Conservation (phyloP, 2,888 invertebrate species). For the Phaonia tiefii region DNA sequence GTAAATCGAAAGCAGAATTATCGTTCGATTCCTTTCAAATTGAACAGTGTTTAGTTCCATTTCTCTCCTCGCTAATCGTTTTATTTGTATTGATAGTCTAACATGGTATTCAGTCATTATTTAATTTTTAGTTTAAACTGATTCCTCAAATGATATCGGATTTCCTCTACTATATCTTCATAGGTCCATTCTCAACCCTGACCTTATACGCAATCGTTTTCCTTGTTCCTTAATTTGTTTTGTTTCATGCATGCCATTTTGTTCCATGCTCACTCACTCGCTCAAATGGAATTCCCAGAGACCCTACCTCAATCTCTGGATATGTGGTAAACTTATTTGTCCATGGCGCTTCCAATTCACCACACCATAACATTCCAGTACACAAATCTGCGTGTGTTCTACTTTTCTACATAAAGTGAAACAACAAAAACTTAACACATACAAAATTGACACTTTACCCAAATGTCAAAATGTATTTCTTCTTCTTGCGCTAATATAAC, state of each 20-base stretch:
- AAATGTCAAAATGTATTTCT: conserved; percentile 59
- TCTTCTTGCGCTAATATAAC: background rate
- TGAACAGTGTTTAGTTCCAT: too few relatives aligned
- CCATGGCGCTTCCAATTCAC: conserved; percentile 57
- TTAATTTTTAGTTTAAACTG: too few relatives aligned
- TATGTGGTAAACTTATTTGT: conserved; percentile 13
- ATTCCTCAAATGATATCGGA: too few relatives aligned
- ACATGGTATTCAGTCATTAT: too few relatives aligned
- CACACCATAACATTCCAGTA: conserved; percentile 59
- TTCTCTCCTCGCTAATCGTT: too few relatives aligned
- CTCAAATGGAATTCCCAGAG: conserved; percentile 19
- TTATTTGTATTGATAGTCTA: too few relatives aligned
- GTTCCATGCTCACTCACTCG: too few relatives aligned
- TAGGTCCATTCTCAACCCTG: conserved; percentile 13
- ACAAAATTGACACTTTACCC: conserved; percentile 59
- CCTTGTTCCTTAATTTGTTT: background rate
- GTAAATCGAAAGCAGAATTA: too few relatives aligned
- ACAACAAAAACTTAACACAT: conserved; percentile 10
- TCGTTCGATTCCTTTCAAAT: too few relatives aligned
- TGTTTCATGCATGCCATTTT: conserved; percentile 51
- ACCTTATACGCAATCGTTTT: conserved; percentile 13
- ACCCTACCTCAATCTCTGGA: conserved; percentile 62
- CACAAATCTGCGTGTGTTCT: conserved; percentile 59
- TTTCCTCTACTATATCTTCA: too few relatives aligned
- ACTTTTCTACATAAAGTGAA: conserved; percentile 37